A percentile compares a stretch with the other conserved stretches of the same genome.
Evolutionary conservation across 2,888 invertebrate genomes (phyloP).

Genomic region (Melikaiella ostensackeni): DNA sequence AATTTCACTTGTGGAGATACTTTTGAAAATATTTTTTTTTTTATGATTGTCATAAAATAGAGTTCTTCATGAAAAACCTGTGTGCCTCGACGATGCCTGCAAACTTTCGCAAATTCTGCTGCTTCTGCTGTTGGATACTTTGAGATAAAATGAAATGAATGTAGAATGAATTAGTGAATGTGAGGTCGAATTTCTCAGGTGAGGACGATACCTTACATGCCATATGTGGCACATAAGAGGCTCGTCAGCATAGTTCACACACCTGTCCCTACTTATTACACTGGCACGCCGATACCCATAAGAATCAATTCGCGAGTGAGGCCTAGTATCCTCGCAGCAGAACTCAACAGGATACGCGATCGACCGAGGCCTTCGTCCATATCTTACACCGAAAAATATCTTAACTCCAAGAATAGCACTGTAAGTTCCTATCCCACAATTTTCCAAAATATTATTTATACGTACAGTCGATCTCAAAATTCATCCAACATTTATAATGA

Average conservation of each 20-base stretch:
- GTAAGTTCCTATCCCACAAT: conserved; percentile 65
- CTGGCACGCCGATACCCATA: conserved; percentile 69
- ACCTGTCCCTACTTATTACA: conserved; percentile 72
- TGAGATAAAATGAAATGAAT: not conserved
- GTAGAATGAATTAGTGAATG: conserved; percentile 17
- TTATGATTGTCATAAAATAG: not conserved
- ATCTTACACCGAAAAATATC: conserved; percentile 85
- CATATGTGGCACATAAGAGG: conserved; percentile 77
- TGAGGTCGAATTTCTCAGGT: conserved; percentile 62
- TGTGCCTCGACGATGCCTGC: not conserved
- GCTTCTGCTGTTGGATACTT: conserved; percentile 36
- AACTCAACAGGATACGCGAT: conserved; percentile 75
- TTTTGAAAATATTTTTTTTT: not conserved
- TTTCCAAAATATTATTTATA: conserved; percentile 9
- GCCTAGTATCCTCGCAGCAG: conserved; percentile 73
- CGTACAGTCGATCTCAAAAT: no score
- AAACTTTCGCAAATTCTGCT: conserved; percentile 19
- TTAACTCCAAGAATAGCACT: conserved; percentile 86
- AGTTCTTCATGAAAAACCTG: not conserved
- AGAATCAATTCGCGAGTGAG: conserved; percentile 73
- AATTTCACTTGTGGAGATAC: not conserved
- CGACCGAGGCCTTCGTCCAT: conserved; percentile 67
- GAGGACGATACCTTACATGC: conserved; percentile 71
- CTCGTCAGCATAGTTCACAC: conserved; percentile 73
- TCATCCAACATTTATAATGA: no score